Conservation (phyloP, 2,113 vertebrate genomes). For the Serranochromis macrocephalus region DNA sequence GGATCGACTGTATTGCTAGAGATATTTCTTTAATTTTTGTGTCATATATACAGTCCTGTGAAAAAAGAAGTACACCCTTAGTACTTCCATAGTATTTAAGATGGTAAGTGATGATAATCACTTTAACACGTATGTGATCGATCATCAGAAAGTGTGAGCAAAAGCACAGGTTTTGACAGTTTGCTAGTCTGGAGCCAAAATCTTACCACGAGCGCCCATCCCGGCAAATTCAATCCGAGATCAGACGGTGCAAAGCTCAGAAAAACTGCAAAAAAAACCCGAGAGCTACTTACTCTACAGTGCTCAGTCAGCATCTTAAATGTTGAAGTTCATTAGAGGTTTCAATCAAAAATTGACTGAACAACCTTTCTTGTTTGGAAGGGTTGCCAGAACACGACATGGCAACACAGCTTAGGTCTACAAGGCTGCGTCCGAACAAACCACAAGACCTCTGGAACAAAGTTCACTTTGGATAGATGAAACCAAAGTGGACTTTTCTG, state of each 20-base stretch:
- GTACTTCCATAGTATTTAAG: neutral
- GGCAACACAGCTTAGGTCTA: neutral
- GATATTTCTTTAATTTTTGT: neutral
- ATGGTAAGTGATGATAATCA: neutral
- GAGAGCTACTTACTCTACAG: neutral
- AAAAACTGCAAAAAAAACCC: rapidly evolving
- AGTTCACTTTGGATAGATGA: neutral
- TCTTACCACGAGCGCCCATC: no score
- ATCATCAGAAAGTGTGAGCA: neutral
- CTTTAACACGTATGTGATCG: neutral
- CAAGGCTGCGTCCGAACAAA: neutral
- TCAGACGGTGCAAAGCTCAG: neutral
- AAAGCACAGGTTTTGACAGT: neutral
- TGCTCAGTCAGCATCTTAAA: neutral
- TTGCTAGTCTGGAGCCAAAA: neutral
- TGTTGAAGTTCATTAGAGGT: neutral
- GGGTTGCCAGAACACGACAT: neutral
- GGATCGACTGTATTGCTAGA: neutral
- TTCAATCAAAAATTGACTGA: neutral
- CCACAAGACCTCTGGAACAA: neutral
- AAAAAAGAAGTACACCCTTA: neutral
- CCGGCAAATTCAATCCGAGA: neutral
- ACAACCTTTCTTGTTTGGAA: neutral
- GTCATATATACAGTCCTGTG: neutral
- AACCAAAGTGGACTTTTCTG: neutral